Percentiles rank a stretch among this genome's conserved stretches.
Evolutionary conservation across 2,888 invertebrate species (phyloP).

Genomic region (Drosophila mettleri): DNA sequence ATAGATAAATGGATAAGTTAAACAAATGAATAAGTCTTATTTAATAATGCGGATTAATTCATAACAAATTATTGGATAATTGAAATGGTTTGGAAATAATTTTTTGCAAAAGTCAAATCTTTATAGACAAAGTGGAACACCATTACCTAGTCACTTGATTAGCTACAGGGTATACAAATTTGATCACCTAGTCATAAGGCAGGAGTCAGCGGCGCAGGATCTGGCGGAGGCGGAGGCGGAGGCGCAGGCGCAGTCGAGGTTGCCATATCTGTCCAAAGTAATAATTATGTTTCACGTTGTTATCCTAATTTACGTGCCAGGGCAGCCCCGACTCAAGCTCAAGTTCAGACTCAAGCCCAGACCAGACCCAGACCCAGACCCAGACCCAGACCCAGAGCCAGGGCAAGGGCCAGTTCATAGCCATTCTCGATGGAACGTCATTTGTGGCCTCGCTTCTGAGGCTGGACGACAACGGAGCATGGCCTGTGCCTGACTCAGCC

Average conservation of each 20-base stretch:
- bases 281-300: slow-evolving; percentile 83
- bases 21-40: no score
- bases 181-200: slow-evolving; percentile 1
- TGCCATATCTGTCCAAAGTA: slow-evolving; percentile 79
- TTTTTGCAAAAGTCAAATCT: not conserved
- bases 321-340: slow-evolving; percentile 47
- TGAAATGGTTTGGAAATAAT: not conserved
- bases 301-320: slow-evolving; percentile 83
- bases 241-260: slow-evolving; percentile 42
- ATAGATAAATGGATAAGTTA: no score
- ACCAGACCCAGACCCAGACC: slow-evolving; percentile 18
- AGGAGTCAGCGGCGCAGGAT: slow-evolving; percentile 17
- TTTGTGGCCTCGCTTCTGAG: slow-evolving; percentile 14
- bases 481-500: slow-evolving; percentile 11
- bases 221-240: no score
- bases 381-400: slow-evolving; percentile 12
- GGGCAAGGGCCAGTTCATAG: not conserved
- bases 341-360: slow-evolving; percentile 13
- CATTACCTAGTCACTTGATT: not conserved
- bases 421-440: not conserved
- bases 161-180: slow-evolving; percentile 17
- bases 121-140: no score
- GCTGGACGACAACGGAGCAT: slow-evolving; percentile 38
- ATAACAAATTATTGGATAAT: not conserved
- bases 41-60: no score